Conservation (phyloP, 2,113 vertebrate species). For the Cochlearius cochlearius region DNA sequence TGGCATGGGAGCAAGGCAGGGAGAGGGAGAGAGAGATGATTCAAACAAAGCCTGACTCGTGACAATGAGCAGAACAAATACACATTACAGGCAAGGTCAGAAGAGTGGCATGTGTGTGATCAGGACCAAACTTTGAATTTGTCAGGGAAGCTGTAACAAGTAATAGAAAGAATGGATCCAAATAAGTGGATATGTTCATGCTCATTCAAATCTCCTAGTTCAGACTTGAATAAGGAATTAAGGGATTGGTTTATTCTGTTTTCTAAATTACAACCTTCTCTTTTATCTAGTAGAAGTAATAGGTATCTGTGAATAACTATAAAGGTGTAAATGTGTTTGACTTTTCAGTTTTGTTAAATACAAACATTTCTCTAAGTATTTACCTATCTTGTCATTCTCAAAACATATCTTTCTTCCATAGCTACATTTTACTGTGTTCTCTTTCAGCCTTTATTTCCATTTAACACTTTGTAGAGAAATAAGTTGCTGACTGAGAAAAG, state of each 20-base stretch:
- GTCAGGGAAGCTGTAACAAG: neutral
- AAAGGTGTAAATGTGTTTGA: neutral
- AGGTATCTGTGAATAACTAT: neutral
- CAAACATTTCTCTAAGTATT: neutral
- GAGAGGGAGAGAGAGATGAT: neutral
- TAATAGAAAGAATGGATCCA: neutral
- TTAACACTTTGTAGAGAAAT: neutral
- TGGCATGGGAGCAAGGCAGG: neutral
- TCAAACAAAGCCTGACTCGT: neutral
- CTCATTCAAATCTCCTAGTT: neutral
- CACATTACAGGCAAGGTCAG: rapidly evolving
- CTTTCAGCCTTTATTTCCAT: neutral
- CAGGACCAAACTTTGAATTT: neutral
- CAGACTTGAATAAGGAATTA: neutral
- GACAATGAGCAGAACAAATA: neutral
- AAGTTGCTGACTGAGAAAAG: neutral
- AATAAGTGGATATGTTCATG: neutral
- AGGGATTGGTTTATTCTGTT: neutral
- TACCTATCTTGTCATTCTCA: neutral
- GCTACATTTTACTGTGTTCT: neutral
- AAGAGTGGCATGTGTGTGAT: neutral
- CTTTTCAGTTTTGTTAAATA: neutral
- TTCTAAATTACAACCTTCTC: neutral
- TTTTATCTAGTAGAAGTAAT: neutral
- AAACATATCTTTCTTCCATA: neutral